These are phyloP conservation scores for Cynodonichthys magdalenae DNA, from an alignment of 2,797 vertebrate genomes.

Conservation along the genomic window DNA sequence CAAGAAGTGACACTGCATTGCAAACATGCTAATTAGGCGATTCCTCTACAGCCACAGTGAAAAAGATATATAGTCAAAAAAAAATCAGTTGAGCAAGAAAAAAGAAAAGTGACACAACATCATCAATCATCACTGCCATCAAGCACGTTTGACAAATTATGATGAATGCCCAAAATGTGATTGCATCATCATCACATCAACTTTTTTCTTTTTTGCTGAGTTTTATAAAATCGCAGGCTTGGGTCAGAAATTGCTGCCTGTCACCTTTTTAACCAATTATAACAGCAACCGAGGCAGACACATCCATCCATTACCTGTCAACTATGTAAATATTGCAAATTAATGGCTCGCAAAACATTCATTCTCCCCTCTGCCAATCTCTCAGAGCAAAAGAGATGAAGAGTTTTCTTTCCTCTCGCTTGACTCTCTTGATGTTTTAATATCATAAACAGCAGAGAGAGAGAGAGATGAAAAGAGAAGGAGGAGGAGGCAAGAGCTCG, in stretches of 20 bases:
- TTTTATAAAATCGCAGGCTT: conserved; percentile 31
- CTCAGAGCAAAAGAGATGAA: conserved; percentile 13
- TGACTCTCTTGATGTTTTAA: conserved; percentile 38
- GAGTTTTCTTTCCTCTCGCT: conserved; percentile 19
- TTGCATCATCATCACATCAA: conserved; percentile 46
- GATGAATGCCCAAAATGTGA: conserved; percentile 51
- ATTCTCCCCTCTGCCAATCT: conserved; percentile 8
- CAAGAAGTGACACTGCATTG: conserved; percentile 34
- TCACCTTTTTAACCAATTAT: conserved; percentile 39
- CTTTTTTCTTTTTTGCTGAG: conserved; percentile 21
- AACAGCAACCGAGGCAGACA: conserved; percentile 10
- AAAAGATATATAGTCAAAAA: not conserved
- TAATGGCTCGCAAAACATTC: conserved; percentile 30
- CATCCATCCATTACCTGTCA: conserved; percentile 47
- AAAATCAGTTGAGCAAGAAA: conserved; percentile 19
- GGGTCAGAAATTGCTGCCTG: conserved; percentile 34
- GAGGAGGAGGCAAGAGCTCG: conserved; percentile 36
- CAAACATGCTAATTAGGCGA: conserved; percentile 44
- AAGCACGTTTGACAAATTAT: conserved; percentile 42
- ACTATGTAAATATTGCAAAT: conserved; percentile 33
- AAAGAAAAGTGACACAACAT: conserved; percentile 29
- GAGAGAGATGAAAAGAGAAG: conserved; percentile 3
- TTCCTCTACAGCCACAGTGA: conserved; percentile 1
- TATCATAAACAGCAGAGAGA: conserved; percentile 54
- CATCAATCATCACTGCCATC: conserved; percentile 59